Base-by-base conservation (phyloP, 2,797 vertebrate species). In the Passerculus sandwichensis region DNA sequence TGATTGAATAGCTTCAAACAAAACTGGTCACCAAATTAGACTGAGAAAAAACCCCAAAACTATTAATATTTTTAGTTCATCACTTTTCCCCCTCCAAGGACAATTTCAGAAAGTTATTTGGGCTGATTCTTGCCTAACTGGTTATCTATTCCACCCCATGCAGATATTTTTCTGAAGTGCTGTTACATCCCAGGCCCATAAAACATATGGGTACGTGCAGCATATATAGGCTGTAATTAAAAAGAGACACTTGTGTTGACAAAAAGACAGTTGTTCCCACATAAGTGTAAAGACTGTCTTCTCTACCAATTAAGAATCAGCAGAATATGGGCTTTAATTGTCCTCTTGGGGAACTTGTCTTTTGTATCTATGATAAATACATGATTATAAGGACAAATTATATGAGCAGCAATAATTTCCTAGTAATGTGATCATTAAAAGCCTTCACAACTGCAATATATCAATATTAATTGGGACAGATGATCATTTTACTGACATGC, bases 391-490 rank as follows among this genome's bases (percentile, higher is more conserved):
- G 98, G 98, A 99, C 97, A 98, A 98, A 98, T 98, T 98, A 98
- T 98, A 98, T 98, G 98, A 98, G 97, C 83, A 96, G 98, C 98
- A 98, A 99, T 99, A 98, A 99, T 98, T 98, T 98, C 96, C 96
- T 94, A 94, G 98, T 98, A 98, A 98, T 97, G 96, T 88, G 97
- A 98, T 98, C 98, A 98, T 99, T 99, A 99, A 98, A 98, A 98
- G 96, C 96, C 94, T 97, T 97, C 97, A 96, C 90, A 97, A 97
- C 94, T 97, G 97, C 97, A 98, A 98, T 99, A 98, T 95, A 99
- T 99, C 99, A 99, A 95, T 96, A 96, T 98, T 99, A 99, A 99
- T 99, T 99, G 98, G 98, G 97, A 98, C 97, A 98, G 98, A 98
- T 98, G 98, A 98, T 98, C 97, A 98, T 98, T 98, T 98, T 96